Base-by-base conservation (phyloP, 2,888 invertebrate species). In the Papilio demoleus region DNA sequence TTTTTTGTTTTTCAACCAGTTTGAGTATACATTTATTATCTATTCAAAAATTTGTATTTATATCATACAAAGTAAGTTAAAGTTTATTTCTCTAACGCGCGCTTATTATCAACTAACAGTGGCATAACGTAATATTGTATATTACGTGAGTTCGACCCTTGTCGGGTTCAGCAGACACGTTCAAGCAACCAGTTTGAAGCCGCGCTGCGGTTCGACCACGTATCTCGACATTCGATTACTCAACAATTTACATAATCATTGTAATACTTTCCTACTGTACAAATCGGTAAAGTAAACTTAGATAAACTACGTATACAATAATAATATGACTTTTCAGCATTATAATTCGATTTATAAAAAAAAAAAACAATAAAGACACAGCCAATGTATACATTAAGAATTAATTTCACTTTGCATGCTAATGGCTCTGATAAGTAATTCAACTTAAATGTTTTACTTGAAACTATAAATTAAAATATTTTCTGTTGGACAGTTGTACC, bases 151-250 rank as follows among this genome's bases (percentile, higher is more conserved):
- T 31, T n/a, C 53, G 8, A 31, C 53, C 53, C 53, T 56, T 56
- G 31, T 56, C 17, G n/a, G 9, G 53, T n/a, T n/a, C 3, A 27
- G 9, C 31, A 27, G 53, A 31, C 53, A 31, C n/a, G 53, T 56
- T 56, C 53, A 17, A 56, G 31, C 53, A 56, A 56, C 53, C 53
- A 56, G 53, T 56, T 56, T 56, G n/a, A 8, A 56, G 53, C 31
- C 31, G 53, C n/a, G 53, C 53, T 31, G 53, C 53, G 31, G 53
- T 56, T n/a, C 53, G 53, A 56, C 53, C 53, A 56, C 53, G 53
- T 56, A 31, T 56, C 31, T 31, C 9, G 9, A n/a, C 31, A 50
- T 22, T 2, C 53, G 53, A 53, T 56, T 56, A 31, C 53, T 9
- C 31, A 56, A 56, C 31, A 2, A 56, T 56, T 56, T 56, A 56